Conservation (phyloP, 2,888 invertebrate species). For the Phasia obesa region DNA sequence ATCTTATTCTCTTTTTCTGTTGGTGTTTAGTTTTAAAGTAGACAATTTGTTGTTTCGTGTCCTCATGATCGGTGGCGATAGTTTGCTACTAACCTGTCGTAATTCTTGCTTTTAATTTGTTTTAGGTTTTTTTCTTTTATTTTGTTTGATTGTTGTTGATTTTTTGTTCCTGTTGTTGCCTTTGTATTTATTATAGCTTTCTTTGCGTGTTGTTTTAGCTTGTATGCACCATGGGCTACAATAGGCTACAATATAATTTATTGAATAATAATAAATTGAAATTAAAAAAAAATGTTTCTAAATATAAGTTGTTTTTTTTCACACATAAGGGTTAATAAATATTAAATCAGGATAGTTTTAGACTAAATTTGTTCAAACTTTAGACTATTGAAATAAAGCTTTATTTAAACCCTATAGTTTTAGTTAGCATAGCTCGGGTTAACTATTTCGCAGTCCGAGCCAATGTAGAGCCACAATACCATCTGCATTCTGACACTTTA, state of each 20-base stretch:
- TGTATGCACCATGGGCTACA: constrained; percentile 35
- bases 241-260: not conserved
- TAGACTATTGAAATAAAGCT: no score
- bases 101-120: constrained; percentile 72
- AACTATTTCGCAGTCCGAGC: no score
- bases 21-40: constrained; percentile 60
- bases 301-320: no score
- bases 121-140: constrained; percentile 37
- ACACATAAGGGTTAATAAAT: no score
- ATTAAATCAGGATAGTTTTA: no score
- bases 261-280: not conserved
- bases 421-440: no score
- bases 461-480: no score
- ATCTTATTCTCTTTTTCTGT: constrained; percentile 59
- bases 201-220: constrained; percentile 49
- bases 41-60: constrained; percentile 70
- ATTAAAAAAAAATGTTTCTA: not conserved
- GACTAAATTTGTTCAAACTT: no score
- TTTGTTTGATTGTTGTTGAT: constrained; percentile 53
- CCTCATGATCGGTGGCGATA: constrained; percentile 69
- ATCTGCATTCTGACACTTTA: no score
- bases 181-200: constrained; percentile 46
- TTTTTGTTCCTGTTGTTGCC: constrained; percentile 25
- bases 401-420: no score
- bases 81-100: constrained; percentile 71